Evolutionary conservation across 2,797 vertebrate genomes (phyloP).

Genomic region (Notamacropus eugenii): DNA sequence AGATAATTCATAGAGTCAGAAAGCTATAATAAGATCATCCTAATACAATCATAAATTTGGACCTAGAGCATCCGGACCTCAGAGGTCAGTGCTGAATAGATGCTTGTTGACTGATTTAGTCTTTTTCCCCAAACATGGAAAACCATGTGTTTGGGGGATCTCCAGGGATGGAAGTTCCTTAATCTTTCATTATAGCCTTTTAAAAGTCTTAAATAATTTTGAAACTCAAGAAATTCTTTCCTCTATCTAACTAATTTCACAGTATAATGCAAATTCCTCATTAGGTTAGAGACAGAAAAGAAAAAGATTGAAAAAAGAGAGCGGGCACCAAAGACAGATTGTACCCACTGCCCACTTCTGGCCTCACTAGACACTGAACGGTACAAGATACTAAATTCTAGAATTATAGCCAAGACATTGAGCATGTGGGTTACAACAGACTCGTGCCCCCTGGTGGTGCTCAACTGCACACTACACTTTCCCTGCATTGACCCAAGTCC

Average conservation of each 20-base stretch:
- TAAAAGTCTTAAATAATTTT: background rate
- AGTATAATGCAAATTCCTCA: background rate
- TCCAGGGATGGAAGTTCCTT: background rate
- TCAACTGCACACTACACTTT: background rate
- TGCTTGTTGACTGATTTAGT: background rate
- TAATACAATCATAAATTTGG: background rate
- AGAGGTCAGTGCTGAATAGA: background rate
- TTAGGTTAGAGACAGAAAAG: background rate
- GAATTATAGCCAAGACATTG: conserved; percentile 14
- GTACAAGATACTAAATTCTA: background rate
- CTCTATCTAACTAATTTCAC: background rate
- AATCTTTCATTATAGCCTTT: background rate
- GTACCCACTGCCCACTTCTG: background rate
- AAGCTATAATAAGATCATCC: background rate
- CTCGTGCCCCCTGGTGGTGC: background rate
- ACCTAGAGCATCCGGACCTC: background rate
- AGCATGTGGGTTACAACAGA: background rate
- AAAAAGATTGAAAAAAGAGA: background rate
- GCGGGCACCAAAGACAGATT: background rate
- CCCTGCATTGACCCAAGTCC: background rate
- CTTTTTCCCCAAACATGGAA: background rate
- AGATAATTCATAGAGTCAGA: background rate
- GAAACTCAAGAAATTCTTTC: background rate
- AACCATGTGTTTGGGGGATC: background rate
- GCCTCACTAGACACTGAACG: background rate